Conservation (phyloP, 2,113 vertebrate species). For the Penelope pileata region DNA sequence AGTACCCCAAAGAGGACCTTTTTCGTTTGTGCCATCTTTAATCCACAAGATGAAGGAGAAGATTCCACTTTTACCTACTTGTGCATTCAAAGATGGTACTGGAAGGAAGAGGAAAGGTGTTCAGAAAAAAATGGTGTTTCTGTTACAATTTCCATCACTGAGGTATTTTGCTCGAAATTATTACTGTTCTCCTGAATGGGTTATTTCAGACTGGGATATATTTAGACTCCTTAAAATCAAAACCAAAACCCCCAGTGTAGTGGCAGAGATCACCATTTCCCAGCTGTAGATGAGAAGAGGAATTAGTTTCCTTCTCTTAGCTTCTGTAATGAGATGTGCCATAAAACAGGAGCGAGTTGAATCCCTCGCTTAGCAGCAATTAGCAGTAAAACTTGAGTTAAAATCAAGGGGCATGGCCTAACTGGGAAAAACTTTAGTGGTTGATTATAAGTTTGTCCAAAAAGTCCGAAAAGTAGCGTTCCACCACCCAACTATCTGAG, state of each 20-base stretch:
- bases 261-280: background rate
- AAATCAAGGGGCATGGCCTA: slow-evolving; percentile 21
- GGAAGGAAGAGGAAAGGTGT: background rate
- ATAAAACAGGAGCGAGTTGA: background rate
- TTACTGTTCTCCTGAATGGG: background rate
- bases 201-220: background rate
- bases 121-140: background rate
- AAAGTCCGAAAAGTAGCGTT: background rate
- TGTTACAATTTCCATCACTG: background rate
- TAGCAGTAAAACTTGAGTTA: background rate
- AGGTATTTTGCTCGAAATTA: background rate
- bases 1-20: background rate
- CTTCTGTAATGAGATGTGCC: background rate
- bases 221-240: background rate
- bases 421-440: background rate
- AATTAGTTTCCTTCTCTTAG: background rate
- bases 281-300: background rate
- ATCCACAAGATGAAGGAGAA: background rate
- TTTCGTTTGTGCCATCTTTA: background rate
- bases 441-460: slow-evolving; percentile 38
- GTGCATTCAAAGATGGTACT: background rate
- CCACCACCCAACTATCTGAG: background rate
- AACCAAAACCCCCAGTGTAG: background rate
- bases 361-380: slow-evolving; percentile 20
- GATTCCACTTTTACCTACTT: background rate